Conservation (phyloP, 2,888 invertebrate species). For the Oscheius myriophilus region DNA sequence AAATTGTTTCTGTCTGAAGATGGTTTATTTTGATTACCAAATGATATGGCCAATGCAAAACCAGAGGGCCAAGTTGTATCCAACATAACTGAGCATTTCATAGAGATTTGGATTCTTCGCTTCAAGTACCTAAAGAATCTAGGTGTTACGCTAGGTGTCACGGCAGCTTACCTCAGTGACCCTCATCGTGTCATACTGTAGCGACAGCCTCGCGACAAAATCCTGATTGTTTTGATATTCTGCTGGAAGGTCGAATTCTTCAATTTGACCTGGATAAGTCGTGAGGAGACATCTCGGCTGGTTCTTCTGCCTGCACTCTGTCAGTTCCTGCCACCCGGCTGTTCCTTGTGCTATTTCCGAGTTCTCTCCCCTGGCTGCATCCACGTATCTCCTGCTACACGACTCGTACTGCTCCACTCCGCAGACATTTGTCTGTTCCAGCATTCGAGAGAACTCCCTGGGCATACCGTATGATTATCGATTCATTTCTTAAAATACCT, state of each 20-base stretch:
- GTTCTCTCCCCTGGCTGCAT: slow-evolving; percentile 44
- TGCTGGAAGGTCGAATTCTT: slow-evolving; percentile 50
- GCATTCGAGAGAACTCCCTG: slow-evolving; percentile 48
- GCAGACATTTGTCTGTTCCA: slow-evolving; percentile 55
- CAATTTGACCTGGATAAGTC: slow-evolving; percentile 49
- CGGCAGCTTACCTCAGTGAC: slow-evolving; percentile 41
- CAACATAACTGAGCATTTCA: slow-evolving; percentile 58
- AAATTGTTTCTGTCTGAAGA: not conserved
- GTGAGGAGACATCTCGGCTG: slow-evolving; percentile 51
- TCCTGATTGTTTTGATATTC: slow-evolving; percentile 59
- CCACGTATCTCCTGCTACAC: slow-evolving; percentile 58
- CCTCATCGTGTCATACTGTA: slow-evolving; percentile 56
- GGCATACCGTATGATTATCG: not conserved
- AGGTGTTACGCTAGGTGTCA: not conserved
- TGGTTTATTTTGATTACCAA: slow-evolving; percentile 40
- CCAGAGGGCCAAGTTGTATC: slow-evolving; percentile 66
- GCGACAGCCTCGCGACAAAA: slow-evolving; percentile 59
- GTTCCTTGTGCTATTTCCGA: slow-evolving; percentile 46
- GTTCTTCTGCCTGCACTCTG: slow-evolving; percentile 53
- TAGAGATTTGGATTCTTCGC: slow-evolving; percentile 55
- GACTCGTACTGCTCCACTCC: slow-evolving; percentile 59
- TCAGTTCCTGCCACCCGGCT: slow-evolving; percentile 42
- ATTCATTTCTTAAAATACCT: slow-evolving; percentile 26
- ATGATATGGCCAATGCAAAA: slow-evolving; percentile 63
- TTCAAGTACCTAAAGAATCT: slow-evolving; percentile 31